Evolutionary conservation across 2,797 vertebrate species (phyloP), one percentile per base, ranked within the genome.

Genomic region (Enteromius unitaeniatus): DNA sequence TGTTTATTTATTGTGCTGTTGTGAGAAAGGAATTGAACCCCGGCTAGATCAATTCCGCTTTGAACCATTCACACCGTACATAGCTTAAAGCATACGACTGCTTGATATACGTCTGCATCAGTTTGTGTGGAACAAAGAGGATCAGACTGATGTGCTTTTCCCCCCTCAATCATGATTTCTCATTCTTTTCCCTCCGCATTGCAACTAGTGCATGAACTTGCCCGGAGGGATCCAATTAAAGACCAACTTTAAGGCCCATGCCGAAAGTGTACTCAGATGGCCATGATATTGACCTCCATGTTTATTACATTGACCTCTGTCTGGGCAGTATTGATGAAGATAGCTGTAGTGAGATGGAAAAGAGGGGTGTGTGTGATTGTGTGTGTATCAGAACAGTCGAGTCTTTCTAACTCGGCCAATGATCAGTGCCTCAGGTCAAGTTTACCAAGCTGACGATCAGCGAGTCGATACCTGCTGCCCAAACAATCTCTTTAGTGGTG

Each of bases 241-340:
- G 92, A 88, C 89, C 79, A 90, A 89, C 88, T 92, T 93, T 93
- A 93, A 93, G 91, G 88, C 89, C 92, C 88, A 79, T 85, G 92
- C 88, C 86, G 90, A 89, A 91, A 92, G 92, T 92, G 94, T 92
- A 93, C 93, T 94, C 92, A 62, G 91, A 94, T 93, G 93, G 40
- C 92, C 91, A 86, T 89, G 90, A 89, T 49, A 40, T 91, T 94
- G 94, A 95, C 94, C 95, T 88, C 93, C 89, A 85, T 95, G 94
- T 95, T 96, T 95, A 96, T 95, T 95, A 96, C 91, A 91, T 90
- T 94, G 94, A 96, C 93, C 94, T 92, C 93, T 90, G 93, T 89
- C 90, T 93, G 89, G 89, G 89, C 60, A 15, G 87, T 91, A 92
- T 94, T 96, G 95, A 96, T 94, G 93, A 95, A 94, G 90, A 92